These are phyloP conservation scores for Bambusicola thoracicus DNA, from an alignment of 2,113 vertebrate genomes.

Conservation along the genomic window DNA sequence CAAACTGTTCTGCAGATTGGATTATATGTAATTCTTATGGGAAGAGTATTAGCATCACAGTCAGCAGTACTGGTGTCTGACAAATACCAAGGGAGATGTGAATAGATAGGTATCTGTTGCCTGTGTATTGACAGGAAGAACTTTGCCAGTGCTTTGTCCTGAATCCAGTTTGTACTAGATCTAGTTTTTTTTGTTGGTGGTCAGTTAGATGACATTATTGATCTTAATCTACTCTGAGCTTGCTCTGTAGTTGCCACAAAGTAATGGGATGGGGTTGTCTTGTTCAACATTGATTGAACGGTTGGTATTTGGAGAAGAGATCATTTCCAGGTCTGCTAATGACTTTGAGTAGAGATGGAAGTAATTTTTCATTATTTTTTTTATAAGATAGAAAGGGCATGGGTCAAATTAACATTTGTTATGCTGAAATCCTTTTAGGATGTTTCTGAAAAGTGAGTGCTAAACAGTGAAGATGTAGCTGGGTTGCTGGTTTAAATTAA, in stretches of 20 bases:
- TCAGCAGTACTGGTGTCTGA: background rate
- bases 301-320: background rate
- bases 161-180: background rate
- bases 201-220: background rate
- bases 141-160: background rate
- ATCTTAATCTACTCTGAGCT: background rate
- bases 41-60: background rate
- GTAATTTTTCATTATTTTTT: background rate
- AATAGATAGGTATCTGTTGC: background rate
- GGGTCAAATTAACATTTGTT: background rate
- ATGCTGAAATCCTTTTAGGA: background rate
- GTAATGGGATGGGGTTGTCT: background rate
- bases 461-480: background rate
- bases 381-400: background rate
- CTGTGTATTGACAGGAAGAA: rapidly evolving
- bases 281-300: background rate
- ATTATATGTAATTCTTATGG: background rate
- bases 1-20: background rate
- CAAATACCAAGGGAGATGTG: background rate
- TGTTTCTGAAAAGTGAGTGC: background rate
- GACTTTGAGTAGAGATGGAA: background rate
- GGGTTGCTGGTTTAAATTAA: background rate
- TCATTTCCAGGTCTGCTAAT: background rate
- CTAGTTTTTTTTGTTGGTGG: background rate
- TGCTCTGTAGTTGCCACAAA: background rate